Conservation (phyloP, 2,113 vertebrate species). For the Galbula dea region DNA sequence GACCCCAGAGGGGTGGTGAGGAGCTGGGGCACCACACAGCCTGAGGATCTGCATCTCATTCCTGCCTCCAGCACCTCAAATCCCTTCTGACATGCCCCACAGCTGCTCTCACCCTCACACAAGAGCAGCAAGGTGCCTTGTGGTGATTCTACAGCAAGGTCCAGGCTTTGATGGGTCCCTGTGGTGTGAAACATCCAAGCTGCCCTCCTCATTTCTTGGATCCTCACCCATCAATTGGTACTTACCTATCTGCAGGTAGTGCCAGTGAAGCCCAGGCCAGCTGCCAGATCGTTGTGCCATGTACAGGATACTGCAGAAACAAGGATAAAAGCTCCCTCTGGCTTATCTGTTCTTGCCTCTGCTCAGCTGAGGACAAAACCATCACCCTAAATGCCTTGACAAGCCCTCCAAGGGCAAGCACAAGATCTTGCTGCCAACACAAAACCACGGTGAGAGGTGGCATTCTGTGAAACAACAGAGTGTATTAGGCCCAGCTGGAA, state of each 20-base stretch:
- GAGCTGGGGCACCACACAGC: not conserved
- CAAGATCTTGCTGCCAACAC: not conserved
- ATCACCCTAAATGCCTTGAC: fast-evolving
- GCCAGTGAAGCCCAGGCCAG: not conserved
- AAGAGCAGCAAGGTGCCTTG: not conserved
- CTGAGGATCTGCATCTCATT: not conserved
- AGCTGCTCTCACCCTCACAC: not conserved
- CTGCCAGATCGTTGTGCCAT: not conserved
- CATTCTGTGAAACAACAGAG: not conserved
- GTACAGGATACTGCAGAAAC: not conserved
- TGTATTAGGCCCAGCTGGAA: not conserved
- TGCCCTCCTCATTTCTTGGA: not conserved
- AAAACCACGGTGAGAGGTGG: not conserved
- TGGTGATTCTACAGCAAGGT: not conserved
- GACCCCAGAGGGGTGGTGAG: fast-evolving
- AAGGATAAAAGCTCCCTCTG: not conserved
- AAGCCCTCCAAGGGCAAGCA: not conserved
- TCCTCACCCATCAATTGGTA: not conserved
- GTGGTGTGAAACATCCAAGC: not conserved
- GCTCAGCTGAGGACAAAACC: not conserved
- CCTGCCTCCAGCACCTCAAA: not conserved
- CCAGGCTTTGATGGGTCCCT: not conserved
- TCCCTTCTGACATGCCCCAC: fast-evolving
- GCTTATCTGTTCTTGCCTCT: not conserved
- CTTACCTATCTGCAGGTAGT: not conserved